Base-by-base conservation (phyloP, 2,113 vertebrate species). In the Triplophysa siluroides region DNA sequence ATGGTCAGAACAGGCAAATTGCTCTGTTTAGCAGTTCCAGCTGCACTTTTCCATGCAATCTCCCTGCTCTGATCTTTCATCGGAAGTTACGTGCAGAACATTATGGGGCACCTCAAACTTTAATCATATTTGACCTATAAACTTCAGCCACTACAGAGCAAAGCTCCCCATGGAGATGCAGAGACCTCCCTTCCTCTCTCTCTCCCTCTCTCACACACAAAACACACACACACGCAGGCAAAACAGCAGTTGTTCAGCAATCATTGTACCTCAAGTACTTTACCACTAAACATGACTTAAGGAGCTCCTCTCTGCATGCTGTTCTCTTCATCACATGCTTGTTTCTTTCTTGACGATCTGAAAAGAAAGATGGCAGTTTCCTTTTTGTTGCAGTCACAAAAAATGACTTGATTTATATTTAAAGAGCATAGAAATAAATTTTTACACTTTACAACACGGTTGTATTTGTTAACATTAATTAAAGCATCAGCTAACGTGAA, bases 51-150 rank as follows among this genome's bases (percentile, higher is more conserved):
- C 72, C 45, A 10, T 62, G 61, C 54, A 61, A 74, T 75, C 58
- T 75, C 38, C 1, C 72, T 75, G 58, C 38, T 76, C 41, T 76
- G 61, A 76, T 66, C 62, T 64, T 65, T 52, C 74, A 65, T 65
- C 74, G 54, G 61, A 76, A 76, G 24, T 38, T 65, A 65, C 43
- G 52, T 19, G 11, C 43, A 52, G 24, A 65, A 21, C 75, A 24
- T 43, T 77, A 38, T 66, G 45, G 62, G 62, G 62, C 75, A 77
- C 29, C 43, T 19, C 62, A 23, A 77, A 77, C 62, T 77, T 65
- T 77, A 77, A 77, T 77, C 75, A 77, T 77, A 24, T 65, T 77
- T 77, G 75, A 65, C 75, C 61, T 77, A 54, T 77, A 77, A 77
- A 77, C 74, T 24, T 76, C 62, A 50, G 45, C 74, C 43, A 38